A percentile compares a stretch with the other conserved stretches of the same genome.
phyloP scores from a whole-genome alignment of 1,140 invertebrate species.

The Brachionus sp. region DNA sequence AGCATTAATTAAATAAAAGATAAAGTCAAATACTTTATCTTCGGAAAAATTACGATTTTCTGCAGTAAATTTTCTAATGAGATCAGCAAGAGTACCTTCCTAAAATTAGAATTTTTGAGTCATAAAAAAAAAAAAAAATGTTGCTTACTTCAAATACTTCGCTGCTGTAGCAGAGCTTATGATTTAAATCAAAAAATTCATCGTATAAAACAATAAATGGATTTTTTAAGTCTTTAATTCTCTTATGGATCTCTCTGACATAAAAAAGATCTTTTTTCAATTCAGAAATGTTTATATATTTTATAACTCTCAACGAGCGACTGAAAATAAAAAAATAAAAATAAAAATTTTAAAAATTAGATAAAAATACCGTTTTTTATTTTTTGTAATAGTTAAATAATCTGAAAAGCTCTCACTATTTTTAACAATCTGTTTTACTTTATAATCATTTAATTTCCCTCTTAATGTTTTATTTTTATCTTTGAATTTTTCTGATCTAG shows the following conservation, averaged over 20 bases:
- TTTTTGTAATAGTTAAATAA: neutral
- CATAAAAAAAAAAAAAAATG: neutral
- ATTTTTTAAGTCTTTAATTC: neutral
- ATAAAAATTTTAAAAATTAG: neutral
- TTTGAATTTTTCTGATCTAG: constrained; percentile 31
- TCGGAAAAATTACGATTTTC: neutral
- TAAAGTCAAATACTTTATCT: constrained; percentile 36
- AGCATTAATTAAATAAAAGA: constrained; percentile 26
- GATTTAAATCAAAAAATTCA: neutral
- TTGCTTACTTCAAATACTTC: constrained; percentile 22
- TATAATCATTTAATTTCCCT: constrained; percentile 15
- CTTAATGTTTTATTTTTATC: constrained; percentile 22
- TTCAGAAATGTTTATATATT: neutral
- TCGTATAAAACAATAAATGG: neutral
- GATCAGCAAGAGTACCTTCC: neutral
- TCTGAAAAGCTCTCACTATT: neutral
- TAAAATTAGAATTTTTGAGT: neutral
- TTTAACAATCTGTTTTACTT: neutral
- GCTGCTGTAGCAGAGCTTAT: neutral
- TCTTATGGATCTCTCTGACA: neutral
- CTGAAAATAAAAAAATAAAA: neutral
- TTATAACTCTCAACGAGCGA: neutral
- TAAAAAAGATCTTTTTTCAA: neutral
- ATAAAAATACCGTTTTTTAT: neutral
- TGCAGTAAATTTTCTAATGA: neutral